These are phyloP conservation scores for Rana temporaria DNA, from an alignment of 2,113 vertebrate species.

Conservation along the genomic window DNA sequence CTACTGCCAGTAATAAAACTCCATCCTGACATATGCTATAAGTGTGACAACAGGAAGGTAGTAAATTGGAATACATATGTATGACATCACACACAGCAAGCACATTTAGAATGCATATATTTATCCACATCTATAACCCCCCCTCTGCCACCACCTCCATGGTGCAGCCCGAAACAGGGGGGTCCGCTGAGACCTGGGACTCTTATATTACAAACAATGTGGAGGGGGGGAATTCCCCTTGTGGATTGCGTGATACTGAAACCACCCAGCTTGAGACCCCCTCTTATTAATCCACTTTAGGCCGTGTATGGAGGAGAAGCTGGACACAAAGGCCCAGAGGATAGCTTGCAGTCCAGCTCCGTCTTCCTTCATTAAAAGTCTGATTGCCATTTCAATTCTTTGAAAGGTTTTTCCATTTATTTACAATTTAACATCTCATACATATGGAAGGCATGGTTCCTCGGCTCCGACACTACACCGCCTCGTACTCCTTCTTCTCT, in stretches of 20 bases:
- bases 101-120: too few species aligned
- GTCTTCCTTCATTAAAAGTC: constrained; percentile 63
- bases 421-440: constrained; percentile 75
- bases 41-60: too few species aligned
- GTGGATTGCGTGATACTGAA: constrained; percentile 18
- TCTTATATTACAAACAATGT: neutral
- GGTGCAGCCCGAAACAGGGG: neutral
- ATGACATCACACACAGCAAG: too few species aligned
- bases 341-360: constrained; percentile 28
- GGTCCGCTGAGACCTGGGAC: neutral
- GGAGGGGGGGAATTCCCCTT: constrained; percentile 9
- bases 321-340: constrained; percentile 11
- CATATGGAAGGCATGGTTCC: constrained; percentile 73
- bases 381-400: constrained; percentile 65
- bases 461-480: constrained; percentile 69
- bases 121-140: too few species aligned
- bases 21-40: too few species aligned
- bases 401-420: constrained; percentile 63
- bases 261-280: constrained; percentile 13
- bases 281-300: constrained; percentile 48
- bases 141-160: too few species aligned
- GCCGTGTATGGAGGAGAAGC: constrained; percentile 11
- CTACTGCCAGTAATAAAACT: too few species aligned
- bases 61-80: too few species aligned
- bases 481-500: constrained; percentile 57